A percentile compares a stretch with the other conserved stretches of the same genome.
Evolutionary conservation across 2,888 invertebrate genomes (phyloP).

Genomic region (Pammene fasciana): DNA sequence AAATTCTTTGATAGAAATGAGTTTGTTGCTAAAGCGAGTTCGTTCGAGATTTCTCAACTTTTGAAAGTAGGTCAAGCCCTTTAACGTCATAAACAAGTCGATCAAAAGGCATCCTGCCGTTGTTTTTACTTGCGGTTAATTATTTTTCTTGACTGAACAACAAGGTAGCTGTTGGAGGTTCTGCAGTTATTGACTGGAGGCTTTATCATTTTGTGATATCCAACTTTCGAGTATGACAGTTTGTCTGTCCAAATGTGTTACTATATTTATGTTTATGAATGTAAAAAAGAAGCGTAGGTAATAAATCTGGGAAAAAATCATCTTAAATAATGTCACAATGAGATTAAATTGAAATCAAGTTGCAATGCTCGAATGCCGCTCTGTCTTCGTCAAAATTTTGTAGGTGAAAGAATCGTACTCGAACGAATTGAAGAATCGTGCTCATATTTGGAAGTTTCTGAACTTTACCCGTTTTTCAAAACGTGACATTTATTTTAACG

Average conservation of each 20-base stretch:
- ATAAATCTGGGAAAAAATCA: too few species aligned
- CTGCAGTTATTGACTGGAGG: neutral
- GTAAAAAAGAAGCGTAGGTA: too few species aligned
- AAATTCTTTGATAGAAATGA: neutral
- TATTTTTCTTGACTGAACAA: neutral
- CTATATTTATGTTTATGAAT: too few species aligned
- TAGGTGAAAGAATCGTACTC: too few species aligned
- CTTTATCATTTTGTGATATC: neutral
- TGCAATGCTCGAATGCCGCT: too few species aligned
- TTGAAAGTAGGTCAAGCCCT: neutral
- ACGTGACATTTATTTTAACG: slow-evolving; percentile 12
- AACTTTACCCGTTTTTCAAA: neutral
- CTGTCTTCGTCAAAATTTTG: too few species aligned
- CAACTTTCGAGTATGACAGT: neutral
- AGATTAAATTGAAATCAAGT: too few species aligned
- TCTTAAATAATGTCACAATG: too few species aligned
- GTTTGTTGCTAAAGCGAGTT: neutral
- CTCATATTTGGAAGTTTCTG: neutral
- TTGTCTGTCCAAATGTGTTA: neutral
- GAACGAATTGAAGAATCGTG: too few species aligned
- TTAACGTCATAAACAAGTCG: slow-evolving; percentile 9
- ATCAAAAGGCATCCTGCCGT: neutral
- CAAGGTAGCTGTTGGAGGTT: neutral
- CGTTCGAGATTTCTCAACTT: neutral
- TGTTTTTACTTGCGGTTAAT: neutral